Percentiles rank a stretch among this genome's conserved stretches.
Evolutionary conservation across 2,888 invertebrate genomes (phyloP).

Genomic region (Lasioglossum malachurum): DNA sequence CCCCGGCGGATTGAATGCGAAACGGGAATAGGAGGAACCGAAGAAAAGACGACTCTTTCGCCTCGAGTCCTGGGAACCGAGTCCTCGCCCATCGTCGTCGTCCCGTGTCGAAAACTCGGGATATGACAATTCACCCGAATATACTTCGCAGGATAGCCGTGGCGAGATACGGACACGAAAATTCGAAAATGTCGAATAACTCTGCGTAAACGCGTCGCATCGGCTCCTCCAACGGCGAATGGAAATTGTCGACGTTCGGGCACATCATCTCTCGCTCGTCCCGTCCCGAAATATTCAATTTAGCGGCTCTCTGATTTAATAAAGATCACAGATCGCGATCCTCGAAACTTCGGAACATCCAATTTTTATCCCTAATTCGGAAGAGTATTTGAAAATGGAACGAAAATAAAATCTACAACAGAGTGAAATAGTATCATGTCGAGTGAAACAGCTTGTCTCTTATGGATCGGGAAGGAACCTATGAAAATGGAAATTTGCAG

Average conservation of each 20-base stretch:
- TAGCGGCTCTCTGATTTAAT: background rate
- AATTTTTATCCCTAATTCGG: background rate
- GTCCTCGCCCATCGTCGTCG: slow-evolving; percentile 20
- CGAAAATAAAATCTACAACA: background rate
- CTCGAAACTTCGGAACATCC: background rate
- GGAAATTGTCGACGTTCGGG: background rate
- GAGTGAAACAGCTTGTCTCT: background rate
- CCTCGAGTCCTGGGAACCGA: slow-evolving; percentile 29
- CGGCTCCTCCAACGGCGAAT: slow-evolving; percentile 1
- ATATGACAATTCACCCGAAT: slow-evolving; percentile 18
- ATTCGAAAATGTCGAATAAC: slow-evolving; percentile 21
- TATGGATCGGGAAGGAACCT: background rate
- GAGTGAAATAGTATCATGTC: background rate
- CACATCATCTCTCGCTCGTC: background rate
- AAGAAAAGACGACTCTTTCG: slow-evolving; percentile 58
- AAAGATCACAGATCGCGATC: background rate
- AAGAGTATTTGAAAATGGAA: background rate
- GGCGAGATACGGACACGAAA: slow-evolving; percentile 19
- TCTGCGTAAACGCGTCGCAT: background rate
- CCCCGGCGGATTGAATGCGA: slow-evolving; percentile 61
- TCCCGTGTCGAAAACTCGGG: background rate
- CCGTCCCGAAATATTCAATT: background rate
- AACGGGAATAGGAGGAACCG: slow-evolving; percentile 37
- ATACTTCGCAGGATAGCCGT: slow-evolving; percentile 9
- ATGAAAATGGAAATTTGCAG: background rate